Base-by-base conservation (phyloP, 2,113 vertebrate genomes). In the Serilophus lunatus region DNA sequence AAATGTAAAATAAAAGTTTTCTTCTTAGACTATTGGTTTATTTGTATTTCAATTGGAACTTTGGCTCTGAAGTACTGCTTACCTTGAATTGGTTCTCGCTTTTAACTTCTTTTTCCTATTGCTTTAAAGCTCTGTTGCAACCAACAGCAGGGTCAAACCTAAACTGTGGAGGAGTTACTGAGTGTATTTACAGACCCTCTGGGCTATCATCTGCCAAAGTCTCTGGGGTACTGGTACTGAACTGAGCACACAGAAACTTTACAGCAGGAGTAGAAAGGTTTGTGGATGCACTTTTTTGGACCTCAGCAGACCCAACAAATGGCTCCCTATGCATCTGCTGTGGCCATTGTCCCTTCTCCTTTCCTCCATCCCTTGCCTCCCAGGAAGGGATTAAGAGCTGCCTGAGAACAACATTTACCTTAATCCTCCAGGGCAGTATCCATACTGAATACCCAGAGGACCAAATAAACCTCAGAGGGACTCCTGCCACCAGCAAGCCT, bases 241-340 rank as follows among this genome's bases (percentile, higher is more conserved):
- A 49, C 25, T 4, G 0, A 42, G 10, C 28, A 53, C 9, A 4
- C 18, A 4, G 3, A 11, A 12, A 17, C 56, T 82, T 75, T 18
- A 29, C 5, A 79, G 50, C 13, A 25, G 13, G 42, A 93, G n/a
- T 0, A 36, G 53, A 42, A 95, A 82, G 26, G 6, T 57, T 66
- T 75, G 16, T 0, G 2, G 8, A 38, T 45, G 35, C 31, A 8
- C 5, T 65, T 33, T 7, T 49, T 24, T 5, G 18, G 35, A 45
- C 24, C 71, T 49, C 61, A 61, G 31, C 29, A 71, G 36, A 53
- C 23, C 51, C 56, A 75, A 47, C 7, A 42, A 35, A 45, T 13
- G 18, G 16, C 31, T 82, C 3, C 0, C 64, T 49, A 19, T 6
- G 6, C 17, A 40, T 35, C 35, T 66, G 28, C 25, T 0, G 0